Percentiles rank a stretch among this genome's conserved stretches.
Evolutionary conservation across 2,113 vertebrate genomes (phyloP).

Genomic region (Melozone crissalis): DNA sequence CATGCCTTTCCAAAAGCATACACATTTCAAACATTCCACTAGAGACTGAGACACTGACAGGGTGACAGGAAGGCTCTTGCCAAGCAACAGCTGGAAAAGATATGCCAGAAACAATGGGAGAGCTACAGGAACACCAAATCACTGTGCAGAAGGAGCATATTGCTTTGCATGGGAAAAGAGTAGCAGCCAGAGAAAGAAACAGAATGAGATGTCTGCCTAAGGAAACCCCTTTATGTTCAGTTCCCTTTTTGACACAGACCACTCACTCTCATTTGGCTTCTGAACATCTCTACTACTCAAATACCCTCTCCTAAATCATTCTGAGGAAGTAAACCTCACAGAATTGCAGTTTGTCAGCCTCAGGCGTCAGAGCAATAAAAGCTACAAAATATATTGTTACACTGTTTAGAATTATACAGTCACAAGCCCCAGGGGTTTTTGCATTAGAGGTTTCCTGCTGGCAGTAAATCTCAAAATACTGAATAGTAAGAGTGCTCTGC

Average conservation of each 20-base stretch:
- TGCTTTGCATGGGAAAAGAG: background rate
- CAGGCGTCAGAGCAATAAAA: background rate
- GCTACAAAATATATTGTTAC: background rate
- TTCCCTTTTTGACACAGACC: background rate
- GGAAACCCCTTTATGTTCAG: background rate
- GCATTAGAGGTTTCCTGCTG: background rate
- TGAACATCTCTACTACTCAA: background rate
- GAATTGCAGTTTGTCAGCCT: background rate
- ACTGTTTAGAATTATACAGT: background rate
- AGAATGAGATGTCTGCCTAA: background rate
- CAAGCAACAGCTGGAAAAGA: background rate
- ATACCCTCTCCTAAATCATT: background rate
- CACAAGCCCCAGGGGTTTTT: background rate
- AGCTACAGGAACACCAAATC: background rate
- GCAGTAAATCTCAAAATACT: constrained; percentile 42
- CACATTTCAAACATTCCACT: background rate
- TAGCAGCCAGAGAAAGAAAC: background rate
- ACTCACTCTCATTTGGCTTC: background rate
- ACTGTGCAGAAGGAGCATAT: background rate
- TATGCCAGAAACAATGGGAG: background rate
- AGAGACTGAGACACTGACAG: background rate
- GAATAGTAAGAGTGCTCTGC: background rate
- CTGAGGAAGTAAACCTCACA: background rate
- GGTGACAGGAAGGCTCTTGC: background rate
- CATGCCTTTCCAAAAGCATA: background rate